phyloP scores from a whole-genome alignment of 2,888 invertebrate species.

The Parapristionchus giblindavisi region DNA sequence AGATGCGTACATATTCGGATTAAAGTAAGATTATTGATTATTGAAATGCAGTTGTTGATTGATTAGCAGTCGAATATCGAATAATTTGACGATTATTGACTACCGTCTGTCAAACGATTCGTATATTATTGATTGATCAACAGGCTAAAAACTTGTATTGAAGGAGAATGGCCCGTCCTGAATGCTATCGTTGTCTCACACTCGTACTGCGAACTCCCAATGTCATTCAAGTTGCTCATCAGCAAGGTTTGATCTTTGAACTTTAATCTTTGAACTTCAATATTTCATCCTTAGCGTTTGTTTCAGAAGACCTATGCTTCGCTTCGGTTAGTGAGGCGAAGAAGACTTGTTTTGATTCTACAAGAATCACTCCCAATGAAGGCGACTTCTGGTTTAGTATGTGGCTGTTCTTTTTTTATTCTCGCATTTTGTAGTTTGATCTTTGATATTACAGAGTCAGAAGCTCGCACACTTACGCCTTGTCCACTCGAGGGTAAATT shows the following conservation, averaged over 20 bases:
- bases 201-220: slow-evolving; percentile 52
- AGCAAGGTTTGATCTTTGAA: slow-evolving; percentile 46
- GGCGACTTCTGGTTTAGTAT: slow-evolving; percentile 56
- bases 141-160: slow-evolving; percentile 6
- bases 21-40: slow-evolving; percentile 44
- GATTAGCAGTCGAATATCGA: background rate
- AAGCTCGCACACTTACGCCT: slow-evolving; percentile 47
- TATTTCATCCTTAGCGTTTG: background rate
- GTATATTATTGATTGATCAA: background rate
- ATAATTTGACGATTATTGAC: background rate
- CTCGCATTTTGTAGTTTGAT: background rate
- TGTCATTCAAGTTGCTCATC: slow-evolving; percentile 59
- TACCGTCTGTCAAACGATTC: background rate
- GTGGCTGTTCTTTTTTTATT: slow-evolving; percentile 6
- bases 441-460: slow-evolving; percentile 28
- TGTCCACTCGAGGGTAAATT: slow-evolving; percentile 57
- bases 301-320: slow-evolving; percentile 58
- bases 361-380: slow-evolving; percentile 48
- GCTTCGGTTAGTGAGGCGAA: slow-evolving; percentile 51
- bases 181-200: slow-evolving; percentile 60
- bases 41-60: background rate
- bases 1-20: slow-evolving; percentile 56
- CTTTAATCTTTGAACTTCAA: background rate
- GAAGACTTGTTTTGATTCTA: slow-evolving; percentile 55
- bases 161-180: slow-evolving; percentile 55